Conservation (phyloP, 2,888 invertebrate species). For the Chloroclysta siterata region DNA sequence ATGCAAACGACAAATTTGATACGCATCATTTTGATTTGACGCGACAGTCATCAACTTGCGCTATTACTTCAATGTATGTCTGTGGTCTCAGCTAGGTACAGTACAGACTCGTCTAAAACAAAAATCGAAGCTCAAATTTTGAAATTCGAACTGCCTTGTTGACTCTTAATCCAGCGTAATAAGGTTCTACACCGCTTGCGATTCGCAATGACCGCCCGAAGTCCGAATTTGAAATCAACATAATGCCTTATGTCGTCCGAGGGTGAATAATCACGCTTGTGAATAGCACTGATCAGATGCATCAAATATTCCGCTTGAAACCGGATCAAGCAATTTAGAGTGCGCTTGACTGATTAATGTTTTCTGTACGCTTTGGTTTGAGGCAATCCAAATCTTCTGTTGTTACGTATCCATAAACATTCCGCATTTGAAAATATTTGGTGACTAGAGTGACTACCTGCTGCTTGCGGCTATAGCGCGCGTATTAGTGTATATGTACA, state of each 20-base stretch:
- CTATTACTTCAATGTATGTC: too few species aligned
- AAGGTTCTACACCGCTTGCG: conserved; percentile 1
- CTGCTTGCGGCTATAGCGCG: too few species aligned
- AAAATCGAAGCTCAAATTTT: not conserved
- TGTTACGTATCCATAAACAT: not conserved
- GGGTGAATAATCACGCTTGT: conserved; percentile 41
- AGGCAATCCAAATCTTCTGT: not conserved
- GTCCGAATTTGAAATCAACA: conserved; percentile 24
- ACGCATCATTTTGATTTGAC: too few species aligned
- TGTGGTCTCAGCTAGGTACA: too few species aligned
- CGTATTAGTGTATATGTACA: too few species aligned
- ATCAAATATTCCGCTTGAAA: conserved; percentile 40
- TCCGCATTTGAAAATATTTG: not conserved
- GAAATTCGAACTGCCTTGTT: conserved; percentile 1
- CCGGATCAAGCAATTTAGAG: conserved; percentile 31
- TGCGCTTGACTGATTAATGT: conserved; percentile 23
- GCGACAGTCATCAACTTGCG: too few species aligned
- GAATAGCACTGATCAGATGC: conserved; percentile 41
- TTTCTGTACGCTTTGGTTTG: conserved; percentile 20
- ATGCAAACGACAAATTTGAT: too few species aligned
- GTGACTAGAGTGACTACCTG: not conserved
- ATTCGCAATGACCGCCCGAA: not conserved
- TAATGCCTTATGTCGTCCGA: conserved; percentile 28
- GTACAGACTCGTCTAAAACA: too few species aligned
- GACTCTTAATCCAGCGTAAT: not conserved